Evolutionary conservation across 2,888 invertebrate genomes (phyloP), one percentile per base, ranked within the genome.

Genomic region (Thereva nobilitata): DNA sequence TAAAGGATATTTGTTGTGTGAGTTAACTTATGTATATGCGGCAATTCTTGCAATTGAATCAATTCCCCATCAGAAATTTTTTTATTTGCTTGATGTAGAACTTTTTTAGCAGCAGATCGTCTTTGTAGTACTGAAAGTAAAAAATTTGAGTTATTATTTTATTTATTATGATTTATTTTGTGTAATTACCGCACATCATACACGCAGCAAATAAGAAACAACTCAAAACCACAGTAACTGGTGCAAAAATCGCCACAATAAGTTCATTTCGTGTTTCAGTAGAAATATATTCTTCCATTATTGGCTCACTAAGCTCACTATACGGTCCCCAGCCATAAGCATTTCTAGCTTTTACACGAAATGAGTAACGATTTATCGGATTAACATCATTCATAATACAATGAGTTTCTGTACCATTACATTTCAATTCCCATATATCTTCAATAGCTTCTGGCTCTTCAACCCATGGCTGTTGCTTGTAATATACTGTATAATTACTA

Each of bases 1-100:
- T 97, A 96, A 4, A 96, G 83, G 56, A 92, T 89, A 76, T 95
- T 95, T 10, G 88, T 89, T 67, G 91, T 91, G 76, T 94, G 92
- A 55, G 93, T 86, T 70, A 92, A 90, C 72, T 86, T 86, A 10
- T 87, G 86, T 68, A 77, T 79, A 3, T 81, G 75, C 0, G 95
- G 94, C 34, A 95, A 85, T 75, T 94, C 92, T 67, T 94, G 84
- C 64, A 97, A 81, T 0, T 91, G 93, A 1, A 95, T 95, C 61
- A 96, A 82, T 77, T 97, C 96, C 0, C 91, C 86, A 75, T 94
- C 93, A 4, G 89, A 88, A 9, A 85, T 84, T 72, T 85, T 80
- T n/a, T 80, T 80, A 4, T 80, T 79, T 9, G 82, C 78, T 35
- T 84, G 82, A 73, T 85, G 85, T 55, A 85, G 82, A 0, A 86